Conservation (phyloP, 2,888 invertebrate species). For the Lissonota sp. region DNA sequence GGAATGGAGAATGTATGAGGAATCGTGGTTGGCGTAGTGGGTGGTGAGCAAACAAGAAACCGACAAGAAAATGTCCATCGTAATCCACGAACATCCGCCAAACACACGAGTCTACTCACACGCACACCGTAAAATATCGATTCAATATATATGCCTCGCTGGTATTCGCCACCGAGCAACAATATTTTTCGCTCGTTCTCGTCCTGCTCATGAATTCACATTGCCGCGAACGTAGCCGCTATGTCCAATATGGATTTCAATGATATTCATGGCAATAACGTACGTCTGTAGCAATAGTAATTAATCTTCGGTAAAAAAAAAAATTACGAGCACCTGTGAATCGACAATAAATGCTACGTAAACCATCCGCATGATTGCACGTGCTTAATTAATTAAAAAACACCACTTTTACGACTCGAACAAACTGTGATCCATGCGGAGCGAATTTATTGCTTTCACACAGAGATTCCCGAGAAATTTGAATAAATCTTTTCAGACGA, state of each 20-base stretch:
- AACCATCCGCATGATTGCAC: constrained; percentile 10
- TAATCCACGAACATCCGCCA: constrained; percentile 44
- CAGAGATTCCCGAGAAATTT: constrained; percentile 39
- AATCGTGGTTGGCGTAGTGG: constrained; percentile 14
- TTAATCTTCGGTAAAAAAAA: constrained; percentile 26
- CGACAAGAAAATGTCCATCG: constrained; percentile 13
- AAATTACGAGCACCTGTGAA: neutral
- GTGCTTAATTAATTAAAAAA: constrained; percentile 48
- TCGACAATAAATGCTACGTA: constrained; percentile 14
- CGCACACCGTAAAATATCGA: constrained; percentile 50
- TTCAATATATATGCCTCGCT: constrained; percentile 18
- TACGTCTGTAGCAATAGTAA: constrained; percentile 24
- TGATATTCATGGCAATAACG: constrained; percentile 5
- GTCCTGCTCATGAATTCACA: constrained; percentile 1
- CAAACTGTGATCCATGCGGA: constrained; percentile 13
- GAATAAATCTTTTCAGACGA: constrained; percentile 57
- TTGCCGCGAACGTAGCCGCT: neutral
- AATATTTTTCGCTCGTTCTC: neutral
- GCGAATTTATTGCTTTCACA: constrained; percentile 38
- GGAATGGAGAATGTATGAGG: constrained; percentile 27
- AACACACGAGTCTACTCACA: constrained; percentile 4
- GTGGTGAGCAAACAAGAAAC: constrained; percentile 42
- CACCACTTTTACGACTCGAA: constrained; percentile 21
- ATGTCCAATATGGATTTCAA: constrained; percentile 16
- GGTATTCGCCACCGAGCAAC: constrained; percentile 19